Evolutionary conservation across 2,888 invertebrate genomes (phyloP), one percentile per base, ranked within the genome.

Genomic region (Dasypolia templi): DNA sequence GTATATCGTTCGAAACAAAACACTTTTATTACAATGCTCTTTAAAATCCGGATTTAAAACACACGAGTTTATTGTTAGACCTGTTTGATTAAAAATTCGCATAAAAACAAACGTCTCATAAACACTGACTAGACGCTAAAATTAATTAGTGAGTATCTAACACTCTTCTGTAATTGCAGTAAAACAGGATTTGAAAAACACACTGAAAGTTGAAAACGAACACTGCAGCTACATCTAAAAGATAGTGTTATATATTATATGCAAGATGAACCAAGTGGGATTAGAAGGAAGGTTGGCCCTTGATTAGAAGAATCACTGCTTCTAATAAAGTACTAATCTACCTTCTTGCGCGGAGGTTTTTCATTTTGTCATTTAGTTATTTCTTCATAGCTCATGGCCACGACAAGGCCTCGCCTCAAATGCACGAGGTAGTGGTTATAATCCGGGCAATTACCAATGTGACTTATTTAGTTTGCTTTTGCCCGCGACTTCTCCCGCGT

Each of bases 31-130:
- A 49, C 75, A 68, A 69, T 75, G 58, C 65, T 75, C 70, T 73
- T 71, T 71, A 62, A 65, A 75, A 66, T 69, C 62, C 71, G 55
- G 68, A 75, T 62, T 59, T 59, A 79, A 79, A 65, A 75, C 61
- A 70, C 49, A 70, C 53, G 64, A 65, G 56, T 44, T 46, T 63
- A 82, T 63, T 75, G 53, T 68, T 71, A 63, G 61, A 61, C 64
- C 68, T 59, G 72, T 85, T 76, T 62, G 70, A 76, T 81, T 53
- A 75, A 71, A 75, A 61, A 65, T 66, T 78, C 69, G 35, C 70
- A 76, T 82, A 74, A 83, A 85, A 85, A 79, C 32, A 42, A 75
- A 72, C 56, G 55, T 53, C 39, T 51, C 53, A 68, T 79, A 82
- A 82, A 83, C 68, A 73, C 74, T n/a, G 78, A 69, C 56, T 62